A percentile compares a stretch with the other conserved stretches of the same genome.
Conservation (phyloP, 2,888 invertebrate species). For the Osmoderma eremita region DNA sequence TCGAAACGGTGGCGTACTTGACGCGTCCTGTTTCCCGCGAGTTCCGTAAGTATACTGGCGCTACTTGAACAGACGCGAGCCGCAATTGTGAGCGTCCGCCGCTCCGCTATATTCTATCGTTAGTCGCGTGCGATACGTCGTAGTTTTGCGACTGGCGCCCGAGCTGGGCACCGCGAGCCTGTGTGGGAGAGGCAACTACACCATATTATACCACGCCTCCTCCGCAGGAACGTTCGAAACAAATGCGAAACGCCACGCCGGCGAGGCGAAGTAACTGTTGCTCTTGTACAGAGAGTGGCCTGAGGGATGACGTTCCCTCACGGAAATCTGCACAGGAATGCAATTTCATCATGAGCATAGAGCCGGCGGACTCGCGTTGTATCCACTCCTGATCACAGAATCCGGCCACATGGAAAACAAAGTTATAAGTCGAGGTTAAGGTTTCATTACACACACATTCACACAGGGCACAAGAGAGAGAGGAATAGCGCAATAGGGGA, state of each 20-base stretch:
- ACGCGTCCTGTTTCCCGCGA: constrained; percentile 28
- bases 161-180: constrained; percentile 55
- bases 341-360: constrained; percentile 64
- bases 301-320: constrained; percentile 59
- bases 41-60: constrained; percentile 37
- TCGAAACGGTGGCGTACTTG: not conserved
- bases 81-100: constrained; percentile 31
- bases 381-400: constrained; percentile 62
- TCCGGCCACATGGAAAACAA: constrained; percentile 64
- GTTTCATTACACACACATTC: constrained; percentile 60
- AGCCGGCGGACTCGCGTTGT: constrained; percentile 56
- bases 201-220: constrained; percentile 59
- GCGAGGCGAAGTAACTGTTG: constrained; percentile 62
- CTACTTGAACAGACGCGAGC: constrained; percentile 35
- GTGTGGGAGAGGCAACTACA: constrained; percentile 59
- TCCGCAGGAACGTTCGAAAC: constrained; percentile 56
- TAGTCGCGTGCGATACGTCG: constrained; percentile 50
- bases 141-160: constrained; percentile 51
- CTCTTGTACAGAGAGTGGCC: constrained; percentile 58
- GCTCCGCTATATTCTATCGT: constrained; percentile 44
- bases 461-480: constrained; percentile 41
- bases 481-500: not conserved
- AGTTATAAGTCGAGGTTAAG: constrained; percentile 64
- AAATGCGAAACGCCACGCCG: constrained; percentile 56
- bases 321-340: constrained; percentile 66